A percentile compares a stretch with the other conserved stretches of the same genome.
Evolutionary conservation across 30 jellyfish, hydroid and myxozoan genomes (phyloP).

Genomic region (Clytia hemisphaerica): DNA sequence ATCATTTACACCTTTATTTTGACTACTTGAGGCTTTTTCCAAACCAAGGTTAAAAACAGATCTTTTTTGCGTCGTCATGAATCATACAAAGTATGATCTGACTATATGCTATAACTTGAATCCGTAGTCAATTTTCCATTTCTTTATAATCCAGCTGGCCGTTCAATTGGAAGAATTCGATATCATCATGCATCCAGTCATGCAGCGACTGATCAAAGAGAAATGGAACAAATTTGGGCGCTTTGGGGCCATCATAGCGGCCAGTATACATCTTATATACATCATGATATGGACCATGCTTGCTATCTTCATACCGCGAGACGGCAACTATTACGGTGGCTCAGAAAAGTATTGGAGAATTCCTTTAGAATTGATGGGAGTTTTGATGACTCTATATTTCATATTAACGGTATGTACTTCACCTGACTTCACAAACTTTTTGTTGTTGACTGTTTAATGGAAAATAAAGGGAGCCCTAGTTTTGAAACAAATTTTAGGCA

Average conservation of each 20-base stretch:
- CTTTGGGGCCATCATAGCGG: slow-evolving; percentile 59
- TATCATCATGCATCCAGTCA: slow-evolving; percentile 90
- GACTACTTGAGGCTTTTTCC: too few relatives aligned
- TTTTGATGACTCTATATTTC: slow-evolving; percentile 67
- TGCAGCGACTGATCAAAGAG: slow-evolving; percentile 59
- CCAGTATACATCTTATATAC: slow-evolving; percentile 56
- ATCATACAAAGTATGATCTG: background rate
- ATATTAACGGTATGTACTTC: slow-evolving; percentile 45
- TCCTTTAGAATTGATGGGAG: slow-evolving; percentile 70
- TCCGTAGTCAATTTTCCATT: background rate
- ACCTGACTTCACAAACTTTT: too few relatives aligned
- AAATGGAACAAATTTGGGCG: slow-evolving; percentile 83
- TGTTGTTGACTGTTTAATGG: too few relatives aligned
- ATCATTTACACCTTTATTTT: too few relatives aligned
- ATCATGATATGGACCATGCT: slow-evolving; percentile 88
- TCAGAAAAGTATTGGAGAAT: slow-evolving; percentile 63
- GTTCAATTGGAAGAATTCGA: slow-evolving; percentile 78
- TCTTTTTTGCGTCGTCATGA: too few relatives aligned
- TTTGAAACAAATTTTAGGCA: too few relatives aligned
- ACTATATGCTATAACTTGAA: background rate
- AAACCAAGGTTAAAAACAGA: too few relatives aligned
- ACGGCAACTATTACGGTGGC: slow-evolving; percentile 55
- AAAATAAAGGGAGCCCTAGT: too few relatives aligned
- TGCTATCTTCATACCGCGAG: slow-evolving; percentile 74
- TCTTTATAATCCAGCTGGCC: slow-evolving; percentile 52